phyloP scores from a whole-genome alignment of 92 coral and sea anemone genomes.

The Galaxea fascicularis region DNA sequence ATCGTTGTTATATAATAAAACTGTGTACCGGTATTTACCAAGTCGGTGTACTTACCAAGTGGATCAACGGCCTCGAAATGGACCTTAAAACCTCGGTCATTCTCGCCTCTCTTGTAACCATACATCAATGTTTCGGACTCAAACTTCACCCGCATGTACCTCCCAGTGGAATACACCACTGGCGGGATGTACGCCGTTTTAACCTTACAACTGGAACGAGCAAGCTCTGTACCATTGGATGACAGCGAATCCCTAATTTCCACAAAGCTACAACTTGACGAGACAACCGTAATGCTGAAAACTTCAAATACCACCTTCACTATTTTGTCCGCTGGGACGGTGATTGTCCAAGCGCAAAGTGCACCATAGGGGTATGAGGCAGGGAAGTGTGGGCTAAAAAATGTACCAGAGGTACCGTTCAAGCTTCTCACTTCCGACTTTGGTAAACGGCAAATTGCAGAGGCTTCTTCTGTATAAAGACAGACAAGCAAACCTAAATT shows the following conservation, averaged over 20 bases:
- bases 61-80: background rate
- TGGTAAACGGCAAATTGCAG: slow-evolving; percentile 12
- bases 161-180: slow-evolving; percentile 3
- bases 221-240: background rate
- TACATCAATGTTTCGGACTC: background rate
- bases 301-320: slow-evolving; percentile 10
- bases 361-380: background rate
- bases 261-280: background rate
- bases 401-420: slow-evolving; percentile 15
- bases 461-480: slow-evolving; percentile 13
- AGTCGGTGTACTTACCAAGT: background rate
- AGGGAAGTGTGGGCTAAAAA: slow-evolving; percentile 22
- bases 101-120: no score
- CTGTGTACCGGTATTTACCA: no score
- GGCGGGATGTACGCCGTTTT: background rate
- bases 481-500: background rate
- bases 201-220: background rate
- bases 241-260: background rate
- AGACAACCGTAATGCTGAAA: background rate
- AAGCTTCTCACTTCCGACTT: background rate
- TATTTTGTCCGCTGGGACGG: slow-evolving; percentile 21
- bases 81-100: slow-evolving; percentile 6
- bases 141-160: slow-evolving; percentile 9
- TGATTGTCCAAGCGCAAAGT: slow-evolving; percentile 1
- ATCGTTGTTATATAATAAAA: no score